phyloP scores from a whole-genome alignment of 1,140 invertebrate genomes.

The Papilio polytes region DNA sequence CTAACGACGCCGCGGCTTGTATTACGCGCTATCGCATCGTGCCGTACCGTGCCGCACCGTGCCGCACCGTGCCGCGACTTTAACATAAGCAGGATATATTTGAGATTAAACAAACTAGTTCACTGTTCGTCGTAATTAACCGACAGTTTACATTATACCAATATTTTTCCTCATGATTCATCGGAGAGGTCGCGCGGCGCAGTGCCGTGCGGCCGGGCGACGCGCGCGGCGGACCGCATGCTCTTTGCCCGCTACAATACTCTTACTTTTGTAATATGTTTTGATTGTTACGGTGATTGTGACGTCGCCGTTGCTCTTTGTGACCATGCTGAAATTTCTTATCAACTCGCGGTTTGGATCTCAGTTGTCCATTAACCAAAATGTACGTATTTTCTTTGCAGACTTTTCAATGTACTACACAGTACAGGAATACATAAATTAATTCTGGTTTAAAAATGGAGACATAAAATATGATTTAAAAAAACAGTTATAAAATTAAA shows the following conservation, averaged over 20 bases:
- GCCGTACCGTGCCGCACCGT: constrained; percentile 44
- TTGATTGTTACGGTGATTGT: constrained; percentile 47
- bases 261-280: constrained; percentile 5
- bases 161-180: constrained; percentile 77
- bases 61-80: constrained; percentile 54
- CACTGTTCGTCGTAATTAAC: constrained; percentile 67
- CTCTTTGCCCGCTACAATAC: constrained; percentile 28
- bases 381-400: constrained; percentile 20
- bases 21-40: constrained; percentile 59
- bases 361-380: constrained; percentile 27
- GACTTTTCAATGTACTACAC: background rate
- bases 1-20: constrained; percentile 53
- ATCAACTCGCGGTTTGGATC: constrained; percentile 31
- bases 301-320: constrained; percentile 8
- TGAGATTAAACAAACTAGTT: constrained; percentile 66
- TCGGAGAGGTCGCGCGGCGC: constrained; percentile 33
- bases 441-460: background rate
- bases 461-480: background rate
- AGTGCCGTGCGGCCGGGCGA: constrained; percentile 30
- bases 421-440: constrained; percentile 19
- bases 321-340: constrained; percentile 45
- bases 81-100: constrained; percentile 56
- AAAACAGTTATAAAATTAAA: background rate
- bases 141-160: constrained; percentile 63
- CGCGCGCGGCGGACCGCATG: constrained; percentile 42